A percentile compares a stretch with the other conserved stretches of the same genome.
Conservation (phyloP, 1,140 invertebrate genomes). For the Zaprionus capensis region DNA sequence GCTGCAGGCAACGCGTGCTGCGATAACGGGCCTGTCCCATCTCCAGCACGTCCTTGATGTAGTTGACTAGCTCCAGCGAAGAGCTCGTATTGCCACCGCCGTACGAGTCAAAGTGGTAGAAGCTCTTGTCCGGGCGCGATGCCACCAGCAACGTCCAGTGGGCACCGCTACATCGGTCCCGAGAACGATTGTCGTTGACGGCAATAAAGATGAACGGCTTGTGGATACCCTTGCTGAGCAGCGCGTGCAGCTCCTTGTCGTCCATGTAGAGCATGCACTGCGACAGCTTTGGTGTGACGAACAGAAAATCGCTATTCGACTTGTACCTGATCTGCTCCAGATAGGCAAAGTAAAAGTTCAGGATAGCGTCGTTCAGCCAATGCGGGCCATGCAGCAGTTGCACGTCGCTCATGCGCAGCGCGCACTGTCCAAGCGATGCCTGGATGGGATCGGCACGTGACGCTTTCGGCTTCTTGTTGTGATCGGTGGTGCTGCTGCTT, state of each 20-base stretch:
- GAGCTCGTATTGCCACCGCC: slow-evolving; percentile 85
- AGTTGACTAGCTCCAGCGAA: slow-evolving; percentile 85
- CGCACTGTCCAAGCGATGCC: slow-evolving; percentile 91
- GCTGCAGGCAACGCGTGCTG: slow-evolving; percentile 87
- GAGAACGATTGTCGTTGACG: slow-evolving; percentile 91
- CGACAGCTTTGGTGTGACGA: slow-evolving; percentile 92
- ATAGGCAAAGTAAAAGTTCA: slow-evolving; percentile 95
- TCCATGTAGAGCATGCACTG: slow-evolving; percentile 91
- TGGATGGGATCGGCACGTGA: slow-evolving; percentile 85
- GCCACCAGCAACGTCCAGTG: slow-evolving; percentile 94
- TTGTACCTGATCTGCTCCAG: slow-evolving; percentile 88
- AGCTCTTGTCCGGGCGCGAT: slow-evolving; percentile 87
- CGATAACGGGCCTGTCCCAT: slow-evolving; percentile 79
- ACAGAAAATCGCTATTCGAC: slow-evolving; percentile 87
- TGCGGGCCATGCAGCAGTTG: slow-evolving; percentile 89
- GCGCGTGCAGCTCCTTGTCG: slow-evolving; percentile 87
- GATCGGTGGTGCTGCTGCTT: slow-evolving; percentile 12
- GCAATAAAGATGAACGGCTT: slow-evolving; percentile 93
- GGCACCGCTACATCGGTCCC: slow-evolving; percentile 88
- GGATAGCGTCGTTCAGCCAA: slow-evolving; percentile 93
- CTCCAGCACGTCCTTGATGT: slow-evolving; percentile 57
- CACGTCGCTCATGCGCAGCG: slow-evolving; percentile 91
- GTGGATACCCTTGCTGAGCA: slow-evolving; percentile 87
- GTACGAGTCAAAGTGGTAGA: slow-evolving; percentile 92
- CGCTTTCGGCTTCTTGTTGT: slow-evolving; percentile 19